Base-by-base conservation (phyloP, 2,113 vertebrate species). In the Sigmodon hispidus region DNA sequence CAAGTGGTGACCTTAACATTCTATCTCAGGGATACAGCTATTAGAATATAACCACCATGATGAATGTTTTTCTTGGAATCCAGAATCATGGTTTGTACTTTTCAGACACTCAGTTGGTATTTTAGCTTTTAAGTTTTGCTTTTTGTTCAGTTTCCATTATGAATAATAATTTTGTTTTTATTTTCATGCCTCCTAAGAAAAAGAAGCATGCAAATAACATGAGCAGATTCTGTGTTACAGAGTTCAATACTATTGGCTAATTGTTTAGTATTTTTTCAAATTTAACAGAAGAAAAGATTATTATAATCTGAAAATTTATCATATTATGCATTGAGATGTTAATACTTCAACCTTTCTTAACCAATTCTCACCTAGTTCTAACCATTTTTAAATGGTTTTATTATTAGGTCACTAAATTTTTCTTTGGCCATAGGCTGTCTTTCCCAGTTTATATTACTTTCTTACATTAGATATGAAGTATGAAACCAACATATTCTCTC, bases 1-100 rank as follows among this genome's bases (percentile, higher is more conserved):
- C 95, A 97, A 84, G 16, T 81, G 24, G 83, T 69, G 87, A 97
- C 92, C 96, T 98, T 95, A 94, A 93, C 90, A 89, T 97, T 98
- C 94, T 96, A 73, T 96, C 92, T 91, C 94, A 93, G 40, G 31
- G 93, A 95, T 97, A 90, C 2, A 19, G 96, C 90, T 77, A 67
- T 61, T 97, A 96, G 17, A 95, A 83, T 19, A 81, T 57, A 95
- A 8, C 75, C 93, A 80, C 96, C 76, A 91, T 96, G 97, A 97
- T 93, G 95, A 96, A 97, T 96, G 92, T 95, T 92, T 89, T 80
- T 94, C 81, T 52, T 93, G 31, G 69, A 93, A 93, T 65, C 40
- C 13, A 8, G 75, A 19, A 21, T 70, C 67, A 50, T 96, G 69
- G 67, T 90, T 90, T 88, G 88, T 91, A 90, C 90, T 96, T 96